Evolutionary conservation across 2,888 invertebrate genomes (phyloP).

Genomic region (Cryptus armator): DNA sequence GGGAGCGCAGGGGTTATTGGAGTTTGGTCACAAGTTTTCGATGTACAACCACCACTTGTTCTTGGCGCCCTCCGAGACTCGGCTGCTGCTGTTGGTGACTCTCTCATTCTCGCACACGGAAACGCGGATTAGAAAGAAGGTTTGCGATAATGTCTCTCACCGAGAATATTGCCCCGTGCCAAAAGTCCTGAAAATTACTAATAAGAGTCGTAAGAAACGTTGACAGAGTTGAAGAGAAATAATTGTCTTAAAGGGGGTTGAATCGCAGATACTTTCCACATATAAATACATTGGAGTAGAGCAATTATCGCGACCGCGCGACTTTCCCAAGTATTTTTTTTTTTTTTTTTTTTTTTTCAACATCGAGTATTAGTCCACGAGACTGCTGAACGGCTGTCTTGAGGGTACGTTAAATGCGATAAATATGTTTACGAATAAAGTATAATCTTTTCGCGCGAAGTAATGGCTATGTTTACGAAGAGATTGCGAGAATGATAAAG

Average conservation of each 20-base stretch:
- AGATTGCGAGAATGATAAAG: slow-evolving; percentile 24
- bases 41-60: slow-evolving; percentile 71
- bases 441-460: not conserved
- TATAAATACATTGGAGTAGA: not conserved
- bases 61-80: slow-evolving; percentile 53
- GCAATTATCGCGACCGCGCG: too few species aligned
- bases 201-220: slow-evolving; percentile 39
- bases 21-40: slow-evolving; percentile 72
- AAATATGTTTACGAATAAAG: not conserved
- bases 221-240: slow-evolving; percentile 17
- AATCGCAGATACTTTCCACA: not conserved
- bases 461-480: slow-evolving; percentile 24
- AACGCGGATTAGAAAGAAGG: slow-evolving; percentile 71
- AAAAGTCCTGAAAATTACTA: slow-evolving; percentile 51
- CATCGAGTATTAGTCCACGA: too few species aligned
- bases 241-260: not conserved
- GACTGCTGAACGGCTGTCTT: too few species aligned
- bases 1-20: slow-evolving; percentile 70
- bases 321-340: too few species aligned
- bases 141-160: slow-evolving; percentile 71
- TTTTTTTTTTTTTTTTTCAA: too few species aligned
- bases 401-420: not conserved
- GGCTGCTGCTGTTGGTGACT: slow-evolving; percentile 20
- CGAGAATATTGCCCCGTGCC: slow-evolving; percentile 62
- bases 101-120: slow-evolving; percentile 15